These are phyloP conservation scores for Omphaloscelis lunosa DNA, from an alignment of 2,888 invertebrate species.

Conservation along the genomic window DNA sequence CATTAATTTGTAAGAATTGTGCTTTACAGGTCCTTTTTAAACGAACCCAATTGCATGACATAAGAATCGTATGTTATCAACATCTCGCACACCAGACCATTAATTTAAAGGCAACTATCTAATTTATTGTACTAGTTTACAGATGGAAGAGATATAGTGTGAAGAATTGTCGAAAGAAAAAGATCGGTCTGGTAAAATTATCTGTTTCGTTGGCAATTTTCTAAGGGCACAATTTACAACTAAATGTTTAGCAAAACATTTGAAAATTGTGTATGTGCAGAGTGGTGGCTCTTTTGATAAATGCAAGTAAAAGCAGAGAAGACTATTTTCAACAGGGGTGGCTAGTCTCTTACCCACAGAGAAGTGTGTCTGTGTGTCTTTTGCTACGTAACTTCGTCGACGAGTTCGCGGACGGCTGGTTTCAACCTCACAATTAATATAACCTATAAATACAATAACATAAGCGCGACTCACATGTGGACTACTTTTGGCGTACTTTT, in stretches of 20 bases:
- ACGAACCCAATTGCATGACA: constrained; percentile 38
- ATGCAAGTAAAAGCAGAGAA: constrained; percentile 69
- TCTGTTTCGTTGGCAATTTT: constrained; percentile 73
- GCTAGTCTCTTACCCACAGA: constrained; percentile 22
- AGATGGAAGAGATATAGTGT: constrained; percentile 43
- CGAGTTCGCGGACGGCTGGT: constrained; percentile 53
- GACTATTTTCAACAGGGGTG: constrained; percentile 39
- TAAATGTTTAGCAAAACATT: constrained; percentile 78
- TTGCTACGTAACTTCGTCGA: constrained; percentile 27
- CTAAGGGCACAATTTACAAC: constrained; percentile 74
- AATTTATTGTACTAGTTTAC: constrained; percentile 56
- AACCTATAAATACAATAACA: constrained; percentile 55
- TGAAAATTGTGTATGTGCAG: constrained; percentile 73
- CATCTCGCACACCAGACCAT: constrained; percentile 46
- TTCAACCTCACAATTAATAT: constrained; percentile 50
- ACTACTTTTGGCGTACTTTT: constrained; percentile 93
- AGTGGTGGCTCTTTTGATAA: constrained; percentile 79
- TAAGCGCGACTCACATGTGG: constrained; percentile 82
- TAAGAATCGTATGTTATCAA: constrained; percentile 56
- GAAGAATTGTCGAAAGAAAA: constrained; percentile 31
- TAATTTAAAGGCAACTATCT: constrained; percentile 36
- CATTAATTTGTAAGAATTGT: constrained; percentile 26
- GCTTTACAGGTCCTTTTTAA: constrained; percentile 17
- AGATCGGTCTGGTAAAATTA: constrained; percentile 58
- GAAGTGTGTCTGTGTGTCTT: constrained; percentile 17